phyloP scores from a whole-genome alignment of 2,797 vertebrate genomes.

The Psittacula echo region DNA sequence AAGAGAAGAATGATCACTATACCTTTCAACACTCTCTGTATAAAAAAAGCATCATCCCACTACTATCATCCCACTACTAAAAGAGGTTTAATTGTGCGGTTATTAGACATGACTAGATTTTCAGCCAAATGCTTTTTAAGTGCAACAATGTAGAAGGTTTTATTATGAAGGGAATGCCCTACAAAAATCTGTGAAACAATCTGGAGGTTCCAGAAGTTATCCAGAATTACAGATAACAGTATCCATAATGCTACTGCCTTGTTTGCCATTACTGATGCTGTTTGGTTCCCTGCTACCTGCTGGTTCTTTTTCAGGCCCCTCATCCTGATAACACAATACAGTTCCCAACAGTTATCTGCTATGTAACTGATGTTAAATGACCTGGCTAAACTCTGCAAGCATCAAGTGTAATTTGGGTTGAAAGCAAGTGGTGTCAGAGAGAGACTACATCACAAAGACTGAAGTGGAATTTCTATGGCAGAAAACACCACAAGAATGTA shows the following conservation, averaged over 20 bases:
- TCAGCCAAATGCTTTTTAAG: neutral
- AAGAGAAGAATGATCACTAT: conserved; percentile 11
- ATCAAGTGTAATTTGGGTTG: neutral
- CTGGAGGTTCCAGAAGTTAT: neutral
- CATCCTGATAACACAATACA: neutral
- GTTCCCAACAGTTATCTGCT: neutral
- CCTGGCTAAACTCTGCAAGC: neutral
- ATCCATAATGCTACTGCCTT: neutral
- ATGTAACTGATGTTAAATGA: neutral
- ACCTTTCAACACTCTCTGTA: neutral
- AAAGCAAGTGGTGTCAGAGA: neutral
- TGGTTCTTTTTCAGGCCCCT: neutral
- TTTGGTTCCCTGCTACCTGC: neutral
- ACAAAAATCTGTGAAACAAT: neutral
- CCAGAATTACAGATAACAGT: neutral
- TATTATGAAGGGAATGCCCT: neutral
- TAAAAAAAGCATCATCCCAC: neutral
- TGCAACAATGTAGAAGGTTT: neutral
- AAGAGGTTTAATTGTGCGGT: neutral
- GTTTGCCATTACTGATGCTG: neutral
- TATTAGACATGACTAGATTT: neutral
- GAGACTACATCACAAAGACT: neutral
- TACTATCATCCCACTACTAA: neutral
- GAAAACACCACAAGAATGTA: neutral
- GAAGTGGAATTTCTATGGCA: neutral